These are phyloP conservation scores for Melieria omissa DNA, from an alignment of 2,888 invertebrate genomes.

Conservation along the genomic window DNA sequence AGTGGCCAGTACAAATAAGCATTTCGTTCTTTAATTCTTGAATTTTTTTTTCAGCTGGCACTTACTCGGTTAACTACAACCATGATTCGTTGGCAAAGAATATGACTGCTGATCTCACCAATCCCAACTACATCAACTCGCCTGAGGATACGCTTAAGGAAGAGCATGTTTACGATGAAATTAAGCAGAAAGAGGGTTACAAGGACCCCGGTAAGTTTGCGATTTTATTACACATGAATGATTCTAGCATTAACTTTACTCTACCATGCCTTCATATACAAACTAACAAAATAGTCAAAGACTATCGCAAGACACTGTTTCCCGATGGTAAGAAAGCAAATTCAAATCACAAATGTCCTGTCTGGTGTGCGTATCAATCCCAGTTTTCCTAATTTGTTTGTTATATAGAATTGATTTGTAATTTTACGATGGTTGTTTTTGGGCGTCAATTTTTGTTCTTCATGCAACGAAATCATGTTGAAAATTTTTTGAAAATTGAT, in stretches of 20 bases:
- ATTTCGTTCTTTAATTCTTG: not conserved
- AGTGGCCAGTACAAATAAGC: not conserved
- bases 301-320: constrained; percentile 63
- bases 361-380: constrained; percentile 41
- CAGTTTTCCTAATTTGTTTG: constrained; percentile 10
- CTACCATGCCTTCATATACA: constrained; percentile 1
- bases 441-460: not conserved
- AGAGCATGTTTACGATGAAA: constrained; percentile 91
- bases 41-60: constrained; percentile 63
- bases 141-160: constrained; percentile 76
- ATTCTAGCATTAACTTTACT: constrained; percentile 13
- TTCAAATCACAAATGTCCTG: constrained; percentile 29
- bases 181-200: constrained; percentile 80
- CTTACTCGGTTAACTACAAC: constrained; percentile 73
- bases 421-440: not conserved
- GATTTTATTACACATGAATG: constrained; percentile 16
- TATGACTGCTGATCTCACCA: constrained; percentile 84
- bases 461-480: not conserved
- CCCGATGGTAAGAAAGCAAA: constrained; percentile 62
- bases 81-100: constrained; percentile 79
- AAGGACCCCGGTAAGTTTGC: constrained; percentile 72
- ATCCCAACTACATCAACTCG: constrained; percentile 85
- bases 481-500: not conserved
- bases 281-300: constrained; percentile 54
- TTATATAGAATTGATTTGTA: constrained; percentile 27